Evolutionary conservation across 2,888 invertebrate genomes (phyloP), one percentile per base, ranked within the genome.

Genomic region (Herminia tarsipennalis): DNA sequence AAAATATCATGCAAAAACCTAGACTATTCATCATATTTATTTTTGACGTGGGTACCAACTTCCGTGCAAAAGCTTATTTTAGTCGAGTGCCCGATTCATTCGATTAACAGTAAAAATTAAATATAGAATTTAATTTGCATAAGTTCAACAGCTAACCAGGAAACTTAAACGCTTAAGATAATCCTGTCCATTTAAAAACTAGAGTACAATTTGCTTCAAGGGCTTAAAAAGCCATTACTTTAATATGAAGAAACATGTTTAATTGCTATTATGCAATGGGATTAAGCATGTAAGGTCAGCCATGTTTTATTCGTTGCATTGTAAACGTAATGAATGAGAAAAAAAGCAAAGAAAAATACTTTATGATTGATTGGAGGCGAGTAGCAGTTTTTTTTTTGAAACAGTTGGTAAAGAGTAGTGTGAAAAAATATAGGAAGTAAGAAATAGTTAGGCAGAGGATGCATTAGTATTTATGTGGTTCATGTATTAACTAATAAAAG

Each of bases 201-300:
- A n/a, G 20, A 41, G 27, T 34, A 41, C 6, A 25, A 32, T 8
- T 5, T 3, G 21, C 33, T 18, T 5, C 14, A 30, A 24, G 9
- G 2, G 20, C 5, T 9, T n/a, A 4, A 13, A 29, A 14, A 36
- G 34, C 27, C 29, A 35, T 33, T 56, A 53, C 41, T 12, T 49
- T 32, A 66, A 58, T 54, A 55, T 55, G 48, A 55, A 65, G 45
- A 37, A 46, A 56, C 33, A 53, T 60, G 62, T 66, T 66, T 68
- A 67, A 67, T 64, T 56, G 45, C 33, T 49, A 36, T 66, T 67
- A 64, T 53, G 66, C 66, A 73, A 68, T 64, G 45, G 66, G 69
- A 76, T 76, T 74, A 76, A 62, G 57, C 63, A 62, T 71, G 65
- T 76, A 75, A 74, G 73, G 73, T 73, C 73, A 70, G 54, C 34